Percentiles rank a stretch among this genome's conserved stretches.
phyloP scores from a whole-genome alignment of 2,888 invertebrate genomes.

The Blera fallax region DNA sequence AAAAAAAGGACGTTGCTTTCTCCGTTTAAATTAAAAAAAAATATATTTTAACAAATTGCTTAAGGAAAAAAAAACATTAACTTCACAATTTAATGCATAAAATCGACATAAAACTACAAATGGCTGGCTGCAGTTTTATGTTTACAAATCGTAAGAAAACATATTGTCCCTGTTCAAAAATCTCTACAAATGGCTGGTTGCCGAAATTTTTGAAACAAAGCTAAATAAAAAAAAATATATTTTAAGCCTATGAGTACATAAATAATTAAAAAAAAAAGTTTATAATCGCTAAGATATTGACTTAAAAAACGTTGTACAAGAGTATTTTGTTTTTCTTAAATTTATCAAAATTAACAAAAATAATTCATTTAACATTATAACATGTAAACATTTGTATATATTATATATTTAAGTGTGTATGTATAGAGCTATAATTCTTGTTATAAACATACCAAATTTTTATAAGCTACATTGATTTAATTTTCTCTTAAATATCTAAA shows the following conservation, averaged over 20 bases:
- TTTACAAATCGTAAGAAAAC: neutral
- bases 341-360: constrained; percentile 49
- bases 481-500: constrained; percentile 40
- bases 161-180: constrained; percentile 14
- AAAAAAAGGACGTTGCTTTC: neutral
- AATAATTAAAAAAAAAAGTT: constrained; percentile 1
- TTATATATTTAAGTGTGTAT: constrained; percentile 1
- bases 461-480: constrained; percentile 1
- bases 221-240: neutral
- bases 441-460: constrained; percentile 41
- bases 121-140: constrained; percentile 63
- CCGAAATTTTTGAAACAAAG: constrained; percentile 6
- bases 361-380: constrained; percentile 39
- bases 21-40: constrained; percentile 6
- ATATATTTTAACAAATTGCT: constrained; percentile 24
- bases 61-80: neutral
- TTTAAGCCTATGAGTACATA: neutral
- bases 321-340: constrained; percentile 14
- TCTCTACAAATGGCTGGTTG: constrained; percentile 63
- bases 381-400: constrained; percentile 44
- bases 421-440: too few species aligned
- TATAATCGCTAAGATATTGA: neutral
- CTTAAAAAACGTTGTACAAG: constrained; percentile 42
- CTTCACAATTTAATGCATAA: neutral
- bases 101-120: constrained; percentile 48